Conservation (phyloP, 2,113 vertebrate genomes). For the Lophotis ruficrista region DNA sequence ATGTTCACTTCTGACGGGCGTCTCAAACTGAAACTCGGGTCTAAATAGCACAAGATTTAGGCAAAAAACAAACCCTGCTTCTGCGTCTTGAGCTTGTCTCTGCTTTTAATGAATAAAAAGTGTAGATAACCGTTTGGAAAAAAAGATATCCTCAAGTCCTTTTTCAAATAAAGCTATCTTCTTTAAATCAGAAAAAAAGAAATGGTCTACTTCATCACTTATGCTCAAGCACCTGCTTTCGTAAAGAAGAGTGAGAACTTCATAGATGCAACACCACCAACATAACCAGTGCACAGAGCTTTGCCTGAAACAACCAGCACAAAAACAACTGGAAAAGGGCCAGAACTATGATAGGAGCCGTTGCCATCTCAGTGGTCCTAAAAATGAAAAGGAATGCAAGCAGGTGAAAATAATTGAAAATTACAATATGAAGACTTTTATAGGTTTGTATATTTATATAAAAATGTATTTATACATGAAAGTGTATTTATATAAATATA, state of each 20-base stretch:
- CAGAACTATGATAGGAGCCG: not conserved
- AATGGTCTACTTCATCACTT: not conserved
- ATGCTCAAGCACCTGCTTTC: not conserved
- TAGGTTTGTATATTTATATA: not conserved
- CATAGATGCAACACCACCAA: not conserved
- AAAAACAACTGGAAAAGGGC: not conserved
- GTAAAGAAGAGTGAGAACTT: not conserved
- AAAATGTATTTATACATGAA: not conserved
- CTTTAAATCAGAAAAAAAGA: not conserved
- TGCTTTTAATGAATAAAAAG: not conserved
- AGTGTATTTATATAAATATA: not conserved
- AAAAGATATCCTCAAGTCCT: not conserved
- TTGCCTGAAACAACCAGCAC: not conserved
- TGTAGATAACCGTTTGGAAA: not conserved
- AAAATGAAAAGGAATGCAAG: not conserved
- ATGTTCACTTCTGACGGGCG: not conserved
- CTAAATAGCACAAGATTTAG: not conserved
- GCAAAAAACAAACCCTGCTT: not conserved
- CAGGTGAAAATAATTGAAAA: conserved; percentile 4
- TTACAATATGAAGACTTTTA: not conserved
- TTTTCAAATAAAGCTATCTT: not conserved
- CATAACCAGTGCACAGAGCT: not conserved
- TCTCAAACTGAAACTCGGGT: not conserved
- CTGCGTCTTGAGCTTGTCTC: not conserved
- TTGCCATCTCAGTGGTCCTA: not conserved